Evolutionary conservation across 2,888 invertebrate genomes (phyloP).

Genomic region (Homarus gammarus): DNA sequence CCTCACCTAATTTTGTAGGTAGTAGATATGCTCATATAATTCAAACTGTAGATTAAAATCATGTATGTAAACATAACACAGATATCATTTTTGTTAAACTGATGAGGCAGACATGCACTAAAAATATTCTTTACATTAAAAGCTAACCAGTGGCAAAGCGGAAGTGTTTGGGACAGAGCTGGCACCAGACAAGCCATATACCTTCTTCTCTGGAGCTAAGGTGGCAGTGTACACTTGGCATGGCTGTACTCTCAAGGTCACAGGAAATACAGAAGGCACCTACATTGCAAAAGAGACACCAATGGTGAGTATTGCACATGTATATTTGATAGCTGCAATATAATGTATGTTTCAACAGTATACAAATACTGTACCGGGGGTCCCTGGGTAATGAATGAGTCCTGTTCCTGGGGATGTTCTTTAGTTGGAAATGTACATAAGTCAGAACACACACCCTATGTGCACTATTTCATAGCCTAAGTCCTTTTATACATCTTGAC

Average conservation of each 20-base stretch:
- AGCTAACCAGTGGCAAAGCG: slow-evolving; percentile 93
- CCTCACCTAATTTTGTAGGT: too few relatives aligned
- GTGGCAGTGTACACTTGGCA: slow-evolving; percentile 98
- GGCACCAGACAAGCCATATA: slow-evolving; percentile 94
- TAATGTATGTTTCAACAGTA: too few relatives aligned
- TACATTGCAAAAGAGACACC: slow-evolving; percentile 98
- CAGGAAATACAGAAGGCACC: slow-evolving; percentile 94
- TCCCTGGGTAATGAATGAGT: too few relatives aligned
- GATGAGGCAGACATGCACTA: not conserved
- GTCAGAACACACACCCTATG: too few relatives aligned
- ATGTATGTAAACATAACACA: too few relatives aligned
- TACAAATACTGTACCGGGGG: not conserved
- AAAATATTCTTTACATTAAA: slow-evolving; percentile 76
- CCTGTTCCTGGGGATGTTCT: too few relatives aligned
- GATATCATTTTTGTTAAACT: too few relatives aligned
- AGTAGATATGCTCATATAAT: too few relatives aligned
- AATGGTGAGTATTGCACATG: slow-evolving; percentile 83
- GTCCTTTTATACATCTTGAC: too few relatives aligned
- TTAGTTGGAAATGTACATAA: too few relatives aligned
- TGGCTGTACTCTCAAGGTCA: slow-evolving; percentile 91
- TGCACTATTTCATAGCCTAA: too few relatives aligned
- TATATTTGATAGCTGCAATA: not conserved
- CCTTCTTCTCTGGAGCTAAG: slow-evolving; percentile 93
- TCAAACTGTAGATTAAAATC: too few relatives aligned
- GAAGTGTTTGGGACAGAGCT: slow-evolving; percentile 98